Conservation (phyloP, 2,113 vertebrate genomes). For the Boulengeromyrus knoepffleri region DNA sequence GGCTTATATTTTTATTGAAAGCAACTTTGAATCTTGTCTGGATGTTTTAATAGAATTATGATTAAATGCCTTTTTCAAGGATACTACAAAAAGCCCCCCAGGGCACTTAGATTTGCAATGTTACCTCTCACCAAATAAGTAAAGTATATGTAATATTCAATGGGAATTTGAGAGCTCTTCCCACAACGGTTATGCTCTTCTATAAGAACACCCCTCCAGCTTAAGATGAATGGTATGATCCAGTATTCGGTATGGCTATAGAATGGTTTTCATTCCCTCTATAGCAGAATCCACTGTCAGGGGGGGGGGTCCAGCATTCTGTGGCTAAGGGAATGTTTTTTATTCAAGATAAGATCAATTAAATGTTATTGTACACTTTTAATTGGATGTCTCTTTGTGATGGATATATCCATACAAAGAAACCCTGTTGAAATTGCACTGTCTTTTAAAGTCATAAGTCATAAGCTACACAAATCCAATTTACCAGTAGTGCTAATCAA, state of each 20-base stretch:
- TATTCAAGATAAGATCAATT: background rate
- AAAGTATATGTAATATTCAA: background rate
- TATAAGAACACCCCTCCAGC: background rate
- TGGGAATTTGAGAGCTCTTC: background rate
- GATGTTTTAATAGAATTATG: background rate
- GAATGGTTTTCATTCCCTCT: background rate
- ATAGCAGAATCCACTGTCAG: background rate
- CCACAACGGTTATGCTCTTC: background rate
- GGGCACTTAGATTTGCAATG: background rate
- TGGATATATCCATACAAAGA: background rate
- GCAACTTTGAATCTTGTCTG: background rate
- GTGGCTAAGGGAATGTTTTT: background rate
- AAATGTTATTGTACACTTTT: conserved; percentile 2
- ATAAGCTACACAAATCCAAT: conserved; percentile 21
- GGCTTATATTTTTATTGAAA: background rate
- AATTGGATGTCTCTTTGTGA: conserved; percentile 5
- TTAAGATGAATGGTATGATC: background rate
- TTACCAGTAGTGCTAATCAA: conserved; percentile 6
- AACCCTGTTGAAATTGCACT: conserved; percentile 11
- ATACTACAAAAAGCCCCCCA: background rate
- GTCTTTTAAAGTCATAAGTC: background rate
- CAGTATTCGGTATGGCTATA: background rate
- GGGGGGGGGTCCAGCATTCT: background rate
- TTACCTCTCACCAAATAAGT: background rate
- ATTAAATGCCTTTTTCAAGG: background rate